phyloP scores from a whole-genome alignment of 2,888 invertebrate species.

The Nesidiocoris tenuis region DNA sequence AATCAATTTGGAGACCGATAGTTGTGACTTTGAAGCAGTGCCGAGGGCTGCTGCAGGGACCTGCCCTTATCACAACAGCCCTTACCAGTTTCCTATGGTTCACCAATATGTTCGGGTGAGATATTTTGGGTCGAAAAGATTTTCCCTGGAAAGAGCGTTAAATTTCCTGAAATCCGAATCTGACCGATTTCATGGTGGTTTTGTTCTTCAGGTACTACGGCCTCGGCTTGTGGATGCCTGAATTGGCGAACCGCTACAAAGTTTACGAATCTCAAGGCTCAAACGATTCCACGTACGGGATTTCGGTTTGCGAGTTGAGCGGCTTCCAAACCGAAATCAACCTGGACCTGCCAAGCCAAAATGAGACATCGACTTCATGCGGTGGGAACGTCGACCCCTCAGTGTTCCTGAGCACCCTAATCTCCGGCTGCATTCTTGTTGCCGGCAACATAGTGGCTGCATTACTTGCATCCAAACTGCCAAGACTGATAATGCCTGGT shows the following conservation, averaged over 20 bases:
- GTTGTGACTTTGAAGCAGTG: constrained; percentile 56
- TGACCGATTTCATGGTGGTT: too few species aligned
- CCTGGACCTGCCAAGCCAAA: background rate
- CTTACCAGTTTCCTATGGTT: constrained; percentile 65
- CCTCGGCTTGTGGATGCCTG: constrained; percentile 74
- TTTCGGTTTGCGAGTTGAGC: constrained; percentile 56
- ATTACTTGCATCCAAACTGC: constrained; percentile 57
- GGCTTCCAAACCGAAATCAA: background rate
- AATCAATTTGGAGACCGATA: constrained; percentile 41
- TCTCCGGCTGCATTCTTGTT: constrained; percentile 66
- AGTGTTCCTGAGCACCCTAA: constrained; percentile 66
- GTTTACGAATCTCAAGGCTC: constrained; percentile 56
- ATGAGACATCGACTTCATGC: background rate
- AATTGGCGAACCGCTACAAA: constrained; percentile 65
- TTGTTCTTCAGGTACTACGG: constrained; percentile 64
- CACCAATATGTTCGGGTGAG: constrained; percentile 67
- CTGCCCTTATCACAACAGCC: constrained; percentile 60
- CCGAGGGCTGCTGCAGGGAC: constrained; percentile 59
- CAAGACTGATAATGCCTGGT: constrained; percentile 55
- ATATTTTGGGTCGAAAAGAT: too few species aligned
- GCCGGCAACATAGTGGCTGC: constrained; percentile 66
- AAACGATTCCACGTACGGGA: constrained; percentile 52
- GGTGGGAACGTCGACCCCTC: constrained; percentile 58
- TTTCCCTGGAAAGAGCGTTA: too few species aligned
- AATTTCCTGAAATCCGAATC: too few species aligned